Evolutionary conservation across 2,113 vertebrate genomes (phyloP), one percentile per base, ranked within the genome.

Genomic region (Aleadryas rufinucha): DNA sequence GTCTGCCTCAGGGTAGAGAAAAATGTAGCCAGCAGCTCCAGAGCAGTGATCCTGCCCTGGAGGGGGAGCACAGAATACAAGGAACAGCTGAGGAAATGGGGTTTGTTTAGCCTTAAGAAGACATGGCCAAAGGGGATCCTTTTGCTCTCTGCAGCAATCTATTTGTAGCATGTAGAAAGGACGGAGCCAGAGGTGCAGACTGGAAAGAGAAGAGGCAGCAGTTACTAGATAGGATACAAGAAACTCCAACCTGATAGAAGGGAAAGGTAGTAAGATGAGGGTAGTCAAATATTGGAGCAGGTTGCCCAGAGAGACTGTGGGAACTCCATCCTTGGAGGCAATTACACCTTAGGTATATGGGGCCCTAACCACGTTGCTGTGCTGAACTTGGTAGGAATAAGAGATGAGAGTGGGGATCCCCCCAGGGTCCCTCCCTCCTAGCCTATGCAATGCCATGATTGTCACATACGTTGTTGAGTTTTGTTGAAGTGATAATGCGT

Each of bases 91-190:
- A 63, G 26, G n/a, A 21, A 72, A 41, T 26, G 16, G 22, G 9
- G 3, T 49, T 83, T 57, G 13, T 30, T 87, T 30, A 35, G 27
- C 45, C 33, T 76, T 49, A 52, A 24, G 53, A 81, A 87, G 37
- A 45, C 22, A 49, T 13, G 23, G 35, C 28, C 0, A 0, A 79
- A 23, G 9, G 7, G 9, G 1, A 37, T 47, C 16, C 18, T 63
- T 35, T 64, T 56, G 16, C 44, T 53, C 4, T 28, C 60, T 84
- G 17, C 15, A 79, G 3, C 11, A 49, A 22, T 27, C 13, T 66
- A 0, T 33, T 65, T 22, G 7, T 10, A 54, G 3, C 5, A 9
- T 13, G 20, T 20, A 61, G 42, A 69, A 78, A 83, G 61, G 22
- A 72, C 37, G 79, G 19, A 92, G 30, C 1, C 27, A 91, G 49